Evolutionary conservation across 2,888 invertebrate genomes (phyloP).

Genomic region (Sphinx pinastri): DNA sequence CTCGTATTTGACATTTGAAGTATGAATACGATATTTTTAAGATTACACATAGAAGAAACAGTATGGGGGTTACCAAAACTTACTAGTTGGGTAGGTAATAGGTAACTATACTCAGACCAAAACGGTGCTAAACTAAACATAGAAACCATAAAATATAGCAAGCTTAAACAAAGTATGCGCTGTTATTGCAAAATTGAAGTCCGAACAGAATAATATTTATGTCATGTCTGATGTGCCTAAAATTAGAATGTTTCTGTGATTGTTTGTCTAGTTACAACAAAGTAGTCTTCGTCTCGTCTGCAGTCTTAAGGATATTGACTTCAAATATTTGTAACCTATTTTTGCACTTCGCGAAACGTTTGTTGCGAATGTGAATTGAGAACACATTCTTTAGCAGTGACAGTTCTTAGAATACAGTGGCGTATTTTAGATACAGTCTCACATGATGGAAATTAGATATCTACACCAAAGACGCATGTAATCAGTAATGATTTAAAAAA

Average conservation of each 20-base stretch:
- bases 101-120: neutral
- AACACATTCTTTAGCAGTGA: neutral
- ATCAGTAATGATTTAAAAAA: too few species aligned
- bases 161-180: neutral
- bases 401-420: too few species aligned
- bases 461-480: too few species aligned
- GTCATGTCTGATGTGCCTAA: conserved; percentile 16
- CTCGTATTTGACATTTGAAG: neutral
- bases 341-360: neutral
- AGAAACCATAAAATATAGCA: neutral
- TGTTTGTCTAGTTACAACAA: conserved; percentile 14
- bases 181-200: neutral
- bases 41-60: too few species aligned
- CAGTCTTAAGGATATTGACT: conserved; percentile 20
- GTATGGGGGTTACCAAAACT: neutral
- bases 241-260: conserved; percentile 18
- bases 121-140: neutral
- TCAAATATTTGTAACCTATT: conserved; percentile 9
- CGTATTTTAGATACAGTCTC: too few species aligned
- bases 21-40: neutral
- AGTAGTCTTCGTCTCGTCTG: conserved; percentile 7
- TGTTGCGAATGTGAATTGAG: conserved; percentile 1
- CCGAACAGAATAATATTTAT: neutral
- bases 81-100: neutral
- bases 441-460: too few species aligned